Evolutionary conservation across 2,113 vertebrate genomes (phyloP), one percentile per base, ranked within the genome.

Genomic region (Bos indicus): DNA sequence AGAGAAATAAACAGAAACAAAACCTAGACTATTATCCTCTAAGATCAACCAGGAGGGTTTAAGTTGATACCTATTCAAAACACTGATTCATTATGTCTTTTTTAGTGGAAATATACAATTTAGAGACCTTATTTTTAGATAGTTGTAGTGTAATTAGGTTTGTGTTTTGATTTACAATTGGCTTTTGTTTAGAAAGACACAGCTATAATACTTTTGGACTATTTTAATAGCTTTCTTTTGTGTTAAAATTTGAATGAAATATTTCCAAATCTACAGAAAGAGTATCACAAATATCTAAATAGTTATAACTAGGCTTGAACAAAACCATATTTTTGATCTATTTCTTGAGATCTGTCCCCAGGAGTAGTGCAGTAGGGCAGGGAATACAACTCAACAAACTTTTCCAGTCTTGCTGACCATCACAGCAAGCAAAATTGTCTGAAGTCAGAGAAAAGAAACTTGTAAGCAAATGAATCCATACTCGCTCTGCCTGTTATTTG

Each of bases 11-110:
- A 87, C 99, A 99, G 98, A 99, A 99, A 99, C 99, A 99, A 97
- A 99, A 99, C 97, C 98, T 99, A 82, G 99, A 99, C 98, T 99
- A 99, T 98, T 99, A 99, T 98, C 98, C 99, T 94, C 77, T 99
- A 99, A 98, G 99, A 99, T 99, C 99, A 97, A 99, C 99, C 98
- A 98, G 99, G 98, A 99, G 99, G 99, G 99, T 99, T 99, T 99
- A 99, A 99, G 98, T 84, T 97, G 97, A 97, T 97, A 97, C 98
- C 99, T 99, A 99, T 99, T 98, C 98, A 99, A 97, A 98, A 99
- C 99, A 99, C 98, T 98, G 98, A 99, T 98, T 99, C 99, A 98
- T 98, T 98, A 97, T 97, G 94, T 98, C 97, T 98, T 98, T 98
- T 99, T 98, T 96, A 99, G 99, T 98, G 98, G 98, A 98, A 98